A percentile compares a stretch with the other conserved stretches of the same genome.
Evolutionary conservation across 2,113 vertebrate species (phyloP).

Genomic region (Camarhynchus parvulus): DNA sequence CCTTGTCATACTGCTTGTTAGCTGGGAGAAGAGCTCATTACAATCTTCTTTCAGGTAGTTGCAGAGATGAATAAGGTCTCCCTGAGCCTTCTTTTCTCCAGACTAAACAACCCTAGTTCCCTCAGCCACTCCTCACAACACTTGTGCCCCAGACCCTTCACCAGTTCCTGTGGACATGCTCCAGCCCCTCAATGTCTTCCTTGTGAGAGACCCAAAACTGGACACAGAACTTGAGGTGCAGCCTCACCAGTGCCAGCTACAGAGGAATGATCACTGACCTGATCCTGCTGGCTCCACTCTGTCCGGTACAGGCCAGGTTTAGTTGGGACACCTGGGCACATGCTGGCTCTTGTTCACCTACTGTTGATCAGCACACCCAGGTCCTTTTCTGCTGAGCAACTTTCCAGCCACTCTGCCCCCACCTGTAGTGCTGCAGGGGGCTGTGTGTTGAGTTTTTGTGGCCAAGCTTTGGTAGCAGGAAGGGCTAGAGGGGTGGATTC

Average conservation of each 20-base stretch:
- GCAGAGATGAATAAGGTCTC: rapidly evolving
- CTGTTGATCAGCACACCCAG: background rate
- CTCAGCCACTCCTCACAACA: background rate
- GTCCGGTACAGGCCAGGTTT: background rate
- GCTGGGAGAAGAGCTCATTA: background rate
- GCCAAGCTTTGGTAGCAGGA: background rate
- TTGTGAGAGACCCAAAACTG: background rate
- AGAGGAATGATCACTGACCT: background rate
- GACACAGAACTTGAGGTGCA: no score
- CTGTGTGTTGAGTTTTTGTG: background rate
- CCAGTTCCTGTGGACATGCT: background rate
- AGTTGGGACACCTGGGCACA: background rate
- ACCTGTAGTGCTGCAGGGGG: background rate
- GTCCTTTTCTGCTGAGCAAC: background rate
- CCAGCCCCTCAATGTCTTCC: background rate
- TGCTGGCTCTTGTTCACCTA: background rate
- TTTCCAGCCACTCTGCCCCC: background rate
- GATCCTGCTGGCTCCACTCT: background rate
- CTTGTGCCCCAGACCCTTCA: background rate
- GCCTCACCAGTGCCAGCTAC: background rate
- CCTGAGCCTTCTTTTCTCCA: background rate
- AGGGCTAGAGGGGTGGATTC: background rate
- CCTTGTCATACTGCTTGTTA: background rate
- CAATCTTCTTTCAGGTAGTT: background rate
- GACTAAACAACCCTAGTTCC: background rate